Evolutionary conservation across 37 sponge, comb jelly and placozoan species (phyloP).

Genomic region (Oopsacas minuta): DNA sequence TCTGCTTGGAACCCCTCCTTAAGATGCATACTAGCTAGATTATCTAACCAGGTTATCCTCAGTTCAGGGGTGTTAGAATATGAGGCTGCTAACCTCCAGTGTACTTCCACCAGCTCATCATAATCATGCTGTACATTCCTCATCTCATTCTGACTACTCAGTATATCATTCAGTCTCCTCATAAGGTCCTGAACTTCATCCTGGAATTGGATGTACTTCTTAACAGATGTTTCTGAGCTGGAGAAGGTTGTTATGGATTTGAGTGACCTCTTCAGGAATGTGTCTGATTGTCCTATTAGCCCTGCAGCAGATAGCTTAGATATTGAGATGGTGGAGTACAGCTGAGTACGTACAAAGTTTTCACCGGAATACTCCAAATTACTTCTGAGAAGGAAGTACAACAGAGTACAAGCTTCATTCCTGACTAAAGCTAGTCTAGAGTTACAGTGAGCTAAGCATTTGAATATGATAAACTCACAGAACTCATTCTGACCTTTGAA

Average conservation of each 20-base stretch:
- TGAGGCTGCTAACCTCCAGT: slow-evolving; percentile 73
- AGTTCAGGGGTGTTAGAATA: slow-evolving; percentile 73
- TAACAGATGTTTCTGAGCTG: slow-evolving; percentile 5
- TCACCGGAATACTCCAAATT: slow-evolving; percentile 55
- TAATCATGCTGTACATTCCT: slow-evolving; percentile 72
- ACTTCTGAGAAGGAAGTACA: slow-evolving; percentile 60
- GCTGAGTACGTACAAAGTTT: slow-evolving; percentile 8
- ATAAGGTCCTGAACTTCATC: slow-evolving; percentile 65
- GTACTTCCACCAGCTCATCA: slow-evolving; percentile 69
- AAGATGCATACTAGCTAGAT: slow-evolving; percentile 50
- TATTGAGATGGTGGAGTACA: neutral
- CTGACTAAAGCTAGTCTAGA: slow-evolving; percentile 44
- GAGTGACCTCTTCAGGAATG: slow-evolving; percentile 47
- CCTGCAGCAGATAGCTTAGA: neutral
- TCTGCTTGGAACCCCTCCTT: slow-evolving; percentile 67
- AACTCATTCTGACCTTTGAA: neutral
- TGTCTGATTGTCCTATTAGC: slow-evolving; percentile 34
- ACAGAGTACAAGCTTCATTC: slow-evolving; percentile 47
- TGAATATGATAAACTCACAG: neutral
- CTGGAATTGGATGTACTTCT: slow-evolving; percentile 43
- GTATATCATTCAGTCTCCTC: slow-evolving; percentile 54
- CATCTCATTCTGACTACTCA: slow-evolving; percentile 66
- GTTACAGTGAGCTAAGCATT: slow-evolving; percentile 34
- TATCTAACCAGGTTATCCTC: slow-evolving; percentile 78
- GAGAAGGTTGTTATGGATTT: slow-evolving; percentile 28